These are phyloP conservation scores for Microcebus jonahi DNA, from an alignment of 2,113 vertebrate species.

Conservation along the genomic window DNA sequence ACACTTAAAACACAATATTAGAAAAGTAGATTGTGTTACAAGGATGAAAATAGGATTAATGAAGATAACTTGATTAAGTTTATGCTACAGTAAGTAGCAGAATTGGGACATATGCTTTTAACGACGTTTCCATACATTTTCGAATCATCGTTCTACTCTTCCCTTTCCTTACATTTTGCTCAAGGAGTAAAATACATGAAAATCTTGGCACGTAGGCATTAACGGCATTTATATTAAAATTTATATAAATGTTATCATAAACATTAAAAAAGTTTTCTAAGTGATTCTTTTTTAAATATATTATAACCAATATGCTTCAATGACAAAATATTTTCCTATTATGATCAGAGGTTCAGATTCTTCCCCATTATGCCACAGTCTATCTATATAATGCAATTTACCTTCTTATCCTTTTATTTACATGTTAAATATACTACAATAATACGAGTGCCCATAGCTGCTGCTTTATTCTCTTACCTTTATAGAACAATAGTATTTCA, in stretches of 20 bases:
- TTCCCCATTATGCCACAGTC: neutral
- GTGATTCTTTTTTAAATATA: neutral
- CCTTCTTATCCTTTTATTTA: conserved; percentile 34
- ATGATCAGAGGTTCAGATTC: neutral
- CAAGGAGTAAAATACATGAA: neutral
- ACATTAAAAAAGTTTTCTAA: neutral
- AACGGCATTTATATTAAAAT: neutral
- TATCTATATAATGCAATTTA: neutral
- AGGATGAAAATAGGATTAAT: neutral
- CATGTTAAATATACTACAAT: conserved; percentile 59
- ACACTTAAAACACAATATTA: neutral
- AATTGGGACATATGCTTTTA: neutral
- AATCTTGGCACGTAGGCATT: neutral
- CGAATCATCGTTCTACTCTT: neutral
- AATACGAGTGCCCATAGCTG: conserved; percentile 58
- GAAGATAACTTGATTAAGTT: neutral
- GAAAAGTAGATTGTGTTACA: neutral
- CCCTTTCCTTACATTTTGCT: neutral
- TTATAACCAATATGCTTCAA: neutral
- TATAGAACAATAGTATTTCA: conserved; percentile 68
- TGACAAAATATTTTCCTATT: neutral
- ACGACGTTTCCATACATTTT: neutral
- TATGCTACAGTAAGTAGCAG: neutral
- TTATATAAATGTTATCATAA: neutral
- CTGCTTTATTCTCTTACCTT: conserved; percentile 63